These are phyloP conservation scores for Zhengitettix transpicula DNA, from an alignment of 2,888 invertebrate species.

Conservation along the genomic window DNA sequence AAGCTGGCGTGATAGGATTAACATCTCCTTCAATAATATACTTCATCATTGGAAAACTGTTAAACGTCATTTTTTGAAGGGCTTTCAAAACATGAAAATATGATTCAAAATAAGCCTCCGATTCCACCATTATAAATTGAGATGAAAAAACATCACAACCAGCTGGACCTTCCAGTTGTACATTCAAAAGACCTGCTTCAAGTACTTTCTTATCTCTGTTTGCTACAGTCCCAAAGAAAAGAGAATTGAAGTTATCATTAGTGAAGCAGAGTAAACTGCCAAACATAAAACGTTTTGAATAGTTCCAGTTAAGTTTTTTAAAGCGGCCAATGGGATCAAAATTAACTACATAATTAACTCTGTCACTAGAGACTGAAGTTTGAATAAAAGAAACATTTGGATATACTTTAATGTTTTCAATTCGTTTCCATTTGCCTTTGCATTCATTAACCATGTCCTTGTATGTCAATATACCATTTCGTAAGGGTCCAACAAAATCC, in stretches of 20 bases:
- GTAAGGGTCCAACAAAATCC: constrained; percentile 28
- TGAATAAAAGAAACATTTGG: constrained; percentile 1
- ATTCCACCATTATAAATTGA: constrained; percentile 48
- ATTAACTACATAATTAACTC: constrained; percentile 11
- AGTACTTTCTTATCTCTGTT: constrained; percentile 20
- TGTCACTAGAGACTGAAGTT: neutral
- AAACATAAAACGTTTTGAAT: constrained; percentile 43
- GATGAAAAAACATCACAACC: neutral
- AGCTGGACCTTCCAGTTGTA: constrained; percentile 23
- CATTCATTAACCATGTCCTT: neutral
- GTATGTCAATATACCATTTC: constrained; percentile 39
- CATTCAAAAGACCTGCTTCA: constrained; percentile 21
- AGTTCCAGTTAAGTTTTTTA: constrained; percentile 26
- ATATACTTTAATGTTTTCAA: constrained; percentile 3
- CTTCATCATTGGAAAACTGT: constrained; percentile 43
- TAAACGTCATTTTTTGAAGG: constrained; percentile 37
- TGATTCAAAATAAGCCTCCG: constrained; percentile 65
- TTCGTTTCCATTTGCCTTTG: neutral
- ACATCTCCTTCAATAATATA: constrained; percentile 13
- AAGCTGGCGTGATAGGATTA: constrained; percentile 23
- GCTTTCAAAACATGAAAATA: constrained; percentile 57
- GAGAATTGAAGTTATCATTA: constrained; percentile 10
- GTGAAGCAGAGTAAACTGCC: constrained; percentile 61
- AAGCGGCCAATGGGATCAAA: constrained; percentile 19
- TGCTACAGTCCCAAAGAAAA: constrained; percentile 6